Evolutionary conservation across 1,140 invertebrate genomes (phyloP), one percentile per base, ranked within the genome.

Genomic region (Halesus radiatus): DNA sequence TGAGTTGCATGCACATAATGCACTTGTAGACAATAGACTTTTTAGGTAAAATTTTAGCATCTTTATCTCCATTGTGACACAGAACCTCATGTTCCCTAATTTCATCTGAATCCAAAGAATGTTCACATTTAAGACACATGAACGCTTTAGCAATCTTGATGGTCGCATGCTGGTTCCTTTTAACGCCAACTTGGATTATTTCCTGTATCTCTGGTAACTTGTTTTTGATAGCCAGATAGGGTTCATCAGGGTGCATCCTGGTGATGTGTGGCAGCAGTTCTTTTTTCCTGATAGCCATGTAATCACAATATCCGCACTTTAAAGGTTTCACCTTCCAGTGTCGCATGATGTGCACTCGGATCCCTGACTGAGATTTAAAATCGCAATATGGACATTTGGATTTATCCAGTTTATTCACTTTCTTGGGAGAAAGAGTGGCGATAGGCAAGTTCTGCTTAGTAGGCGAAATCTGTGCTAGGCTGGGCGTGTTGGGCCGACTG

Each of bases 261-360:
- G 6, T 45, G 37, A 74, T 52, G 58, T 81, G 80, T 3, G n/a
- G 13, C 15, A 15, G 29, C 22, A 81, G 18, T 20, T 79, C 73
- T 26, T 70, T 76, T 18, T 58, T 64, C 1, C 23, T 18, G 3
- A 79, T 66, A 29, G 53, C 58, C 45, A 54, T 29, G 20, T 50
- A 54, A 1, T 79, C 62, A 26, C 80, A 81, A 54, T 79, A 79
- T 15, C 18, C 23, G 64, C 80, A 81, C n/a, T 68, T 37, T 16
- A 56, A 72, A 13, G 80, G 80, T 20, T 76, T 75, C 37, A 79
- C 53, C 32, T 75, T 68, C 76, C 66, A 78, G 68, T 81, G 80
- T 15, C 70, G 22, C 45, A 29, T 78, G 2, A 73, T 37, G 20
- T 81, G 80, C 22, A 78, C 15, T 54, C 37, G 64, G 16, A 75